Base-by-base conservation (phyloP, 2,113 vertebrate genomes). In the Micronycteris hirsuta region DNA sequence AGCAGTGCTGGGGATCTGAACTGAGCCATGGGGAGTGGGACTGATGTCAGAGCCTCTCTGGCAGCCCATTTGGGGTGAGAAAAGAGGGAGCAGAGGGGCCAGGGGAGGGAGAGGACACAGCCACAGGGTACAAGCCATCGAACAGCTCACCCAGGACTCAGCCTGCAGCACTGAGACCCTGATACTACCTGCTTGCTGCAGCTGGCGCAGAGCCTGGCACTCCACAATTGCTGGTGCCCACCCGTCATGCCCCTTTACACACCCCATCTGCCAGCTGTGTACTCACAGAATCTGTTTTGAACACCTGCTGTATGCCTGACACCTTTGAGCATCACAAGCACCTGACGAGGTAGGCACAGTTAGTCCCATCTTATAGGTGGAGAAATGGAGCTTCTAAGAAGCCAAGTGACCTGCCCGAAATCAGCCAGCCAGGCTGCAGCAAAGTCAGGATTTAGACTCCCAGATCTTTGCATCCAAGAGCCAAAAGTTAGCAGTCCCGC, bases 81-180 rank as follows among this genome's bases (percentile, higher is more conserved):
- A 19, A 31, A 22, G 41, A 58, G 52, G 52, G 38, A 28, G 28
- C 41, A 45, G 26, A 95, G 49, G 56, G 38, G 22, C 28, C 12
- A 7, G 16, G 26, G 68, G 43, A 56, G 36, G 13, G 47, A 71
- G 38, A 92, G 33, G 54, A 31, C 52, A 31, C 1, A 3, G 61
- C 0, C 0, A 3, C 0, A 13, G 52, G 43, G 41, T 52, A 31
- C 49, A 63, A 15, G 43, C 65, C 33, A 12, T 0, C 15, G 10
- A 68, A 70, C 24, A 4, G 5, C 45, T 19, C 15, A 19, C 26
- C 54, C 56, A 58, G 28, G 56, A 73, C n/a, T 13, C 24, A 14
- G 76, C 31, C 76, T 5, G 5, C 9, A 70, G 71, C 41, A 3
- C 7, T 36, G 12, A 17, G 73, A 65, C 26, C 7, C 33, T 33